Evolutionary conservation across 2,113 vertebrate genomes (phyloP).

Genomic region (Misgurnus anguillicaudatus): DNA sequence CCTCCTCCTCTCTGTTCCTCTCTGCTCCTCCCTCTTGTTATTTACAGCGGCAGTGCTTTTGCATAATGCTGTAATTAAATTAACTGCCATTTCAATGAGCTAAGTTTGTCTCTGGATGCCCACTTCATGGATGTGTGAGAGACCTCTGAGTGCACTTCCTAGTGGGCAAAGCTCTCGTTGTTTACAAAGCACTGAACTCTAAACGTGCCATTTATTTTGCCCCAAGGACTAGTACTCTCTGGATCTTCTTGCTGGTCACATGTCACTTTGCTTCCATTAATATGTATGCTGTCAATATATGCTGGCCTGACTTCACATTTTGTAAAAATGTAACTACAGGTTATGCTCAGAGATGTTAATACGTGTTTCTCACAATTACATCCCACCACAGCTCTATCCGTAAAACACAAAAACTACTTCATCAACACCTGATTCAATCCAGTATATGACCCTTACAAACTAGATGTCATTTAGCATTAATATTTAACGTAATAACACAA

Average conservation of each 20-base stretch:
- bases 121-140: background rate
- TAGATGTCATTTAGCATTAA: too few species aligned
- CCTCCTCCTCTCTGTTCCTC: background rate
- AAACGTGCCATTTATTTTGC: background rate
- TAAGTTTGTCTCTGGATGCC: conserved; percentile 65
- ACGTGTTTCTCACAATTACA: too few species aligned
- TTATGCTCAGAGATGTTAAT: background rate
- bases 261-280: background rate
- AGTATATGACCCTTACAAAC: too few species aligned
- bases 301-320: background rate
- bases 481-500: too few species aligned
- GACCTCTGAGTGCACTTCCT: conserved; percentile 23
- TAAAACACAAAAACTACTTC: too few species aligned
- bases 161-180: conserved; percentile 18
- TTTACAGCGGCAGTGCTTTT: conserved; percentile 1
- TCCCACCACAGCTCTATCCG: too few species aligned
- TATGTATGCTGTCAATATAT: conserved; percentile 11
- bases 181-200: background rate
- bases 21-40: conserved; percentile 2
- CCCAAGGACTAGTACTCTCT: background rate
- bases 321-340: background rate
- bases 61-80: conserved; percentile 67
- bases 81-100: conserved; percentile 67
- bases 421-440: too few species aligned
- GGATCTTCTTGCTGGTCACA: background rate